phyloP scores from a whole-genome alignment of 2,888 invertebrate species.

The Stegana nigrithorax region DNA sequence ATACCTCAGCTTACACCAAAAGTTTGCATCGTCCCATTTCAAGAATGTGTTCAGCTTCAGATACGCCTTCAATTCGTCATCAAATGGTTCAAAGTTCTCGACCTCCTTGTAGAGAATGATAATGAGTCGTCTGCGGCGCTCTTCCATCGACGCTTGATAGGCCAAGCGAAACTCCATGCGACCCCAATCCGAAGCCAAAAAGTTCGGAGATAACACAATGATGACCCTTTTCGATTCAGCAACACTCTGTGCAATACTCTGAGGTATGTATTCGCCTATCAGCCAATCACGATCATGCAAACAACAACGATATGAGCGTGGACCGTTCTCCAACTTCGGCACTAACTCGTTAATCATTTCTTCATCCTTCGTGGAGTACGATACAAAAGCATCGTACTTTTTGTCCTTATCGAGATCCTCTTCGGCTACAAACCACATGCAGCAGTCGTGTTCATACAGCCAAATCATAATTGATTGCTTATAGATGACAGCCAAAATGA shows the following conservation, averaged over 20 bases:
- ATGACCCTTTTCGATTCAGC: not conserved
- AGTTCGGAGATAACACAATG: not conserved
- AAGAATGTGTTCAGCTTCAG: constrained; percentile 22
- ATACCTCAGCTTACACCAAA: constrained; percentile 21
- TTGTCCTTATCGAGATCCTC: constrained; percentile 17
- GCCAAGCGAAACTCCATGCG: not conserved
- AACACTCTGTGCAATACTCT: not conserved
- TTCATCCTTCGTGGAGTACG: too few species aligned
- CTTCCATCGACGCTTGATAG: not conserved
- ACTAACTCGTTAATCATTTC: not conserved
- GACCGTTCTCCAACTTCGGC: not conserved
- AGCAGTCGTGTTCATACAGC: constrained; percentile 20
- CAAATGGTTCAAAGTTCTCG: constrained; percentile 9
- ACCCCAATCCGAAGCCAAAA: not conserved
- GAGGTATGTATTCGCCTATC: not conserved
- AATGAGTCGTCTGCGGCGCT: not conserved
- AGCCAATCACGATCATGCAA: not conserved
- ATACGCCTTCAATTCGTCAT: constrained; percentile 17
- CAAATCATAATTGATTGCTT: constrained; percentile 13
- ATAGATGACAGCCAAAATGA: too few species aligned
- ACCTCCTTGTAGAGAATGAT: not conserved
- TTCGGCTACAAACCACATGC: constrained; percentile 18
- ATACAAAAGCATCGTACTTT: constrained; percentile 19
- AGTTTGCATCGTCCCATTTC: constrained; percentile 18
- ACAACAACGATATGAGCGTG: not conserved